These are phyloP conservation scores for Dermatemys mawii DNA, from an alignment of 2,113 vertebrate species.

Conservation along the genomic window DNA sequence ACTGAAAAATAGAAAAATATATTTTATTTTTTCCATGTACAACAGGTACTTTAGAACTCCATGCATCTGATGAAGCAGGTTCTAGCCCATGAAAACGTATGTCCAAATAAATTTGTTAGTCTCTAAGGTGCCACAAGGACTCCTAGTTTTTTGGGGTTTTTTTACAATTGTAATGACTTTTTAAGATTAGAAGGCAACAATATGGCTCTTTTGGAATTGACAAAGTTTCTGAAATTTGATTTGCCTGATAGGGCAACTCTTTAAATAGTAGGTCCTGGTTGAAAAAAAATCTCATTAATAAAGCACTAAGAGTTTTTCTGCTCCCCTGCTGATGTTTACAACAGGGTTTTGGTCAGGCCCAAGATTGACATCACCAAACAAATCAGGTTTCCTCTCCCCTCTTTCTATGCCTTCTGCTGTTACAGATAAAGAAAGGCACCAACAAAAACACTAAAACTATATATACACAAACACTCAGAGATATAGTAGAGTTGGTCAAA, in stretches of 20 bases:
- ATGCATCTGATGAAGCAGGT: too few species aligned
- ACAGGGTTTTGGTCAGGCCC: not conserved
- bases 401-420: not conserved
- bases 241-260: not conserved
- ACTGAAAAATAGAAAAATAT: not conserved
- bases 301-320: not conserved
- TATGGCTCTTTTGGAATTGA: not conserved
- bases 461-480: not conserved
- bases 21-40: rapidly evolving
- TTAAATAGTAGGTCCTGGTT: not conserved
- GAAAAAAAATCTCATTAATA: not conserved
- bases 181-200: not conserved
- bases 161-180: not conserved
- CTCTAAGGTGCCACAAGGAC: too few species aligned
- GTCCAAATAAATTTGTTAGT: too few species aligned
- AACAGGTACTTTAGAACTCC: not conserved
- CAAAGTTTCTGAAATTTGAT: not conserved
- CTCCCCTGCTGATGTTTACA: not conserved
- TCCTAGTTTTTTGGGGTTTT: too few species aligned
- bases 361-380: not conserved
- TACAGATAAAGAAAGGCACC: not conserved
- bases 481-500: not conserved
- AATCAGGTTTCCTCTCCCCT: not conserved
- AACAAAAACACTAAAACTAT: not conserved
- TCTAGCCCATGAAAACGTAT: too few species aligned